A percentile compares a stretch with the other conserved stretches of the same genome.
Evolutionary conservation across 1,140 invertebrate species (phyloP).

Genomic region (Drosophila littoralis): DNA sequence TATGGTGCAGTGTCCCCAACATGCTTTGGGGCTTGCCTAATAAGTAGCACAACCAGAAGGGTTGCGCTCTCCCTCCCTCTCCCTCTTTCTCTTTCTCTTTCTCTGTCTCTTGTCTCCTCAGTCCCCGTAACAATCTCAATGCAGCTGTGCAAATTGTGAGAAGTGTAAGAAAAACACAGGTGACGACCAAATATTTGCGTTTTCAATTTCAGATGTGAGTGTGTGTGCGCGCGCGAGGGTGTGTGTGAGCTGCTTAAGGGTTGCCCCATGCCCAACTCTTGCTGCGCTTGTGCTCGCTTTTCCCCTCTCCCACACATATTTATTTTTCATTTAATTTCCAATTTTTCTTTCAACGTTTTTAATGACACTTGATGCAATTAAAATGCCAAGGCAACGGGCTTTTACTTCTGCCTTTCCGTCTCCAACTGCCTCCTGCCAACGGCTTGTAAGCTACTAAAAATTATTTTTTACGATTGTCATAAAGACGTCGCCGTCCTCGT

Average conservation of each 20-base stretch:
- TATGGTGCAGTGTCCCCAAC: conserved; percentile 40
- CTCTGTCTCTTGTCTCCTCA: background rate
- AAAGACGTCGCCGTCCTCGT: conserved; percentile 64
- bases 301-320: conserved; percentile 33
- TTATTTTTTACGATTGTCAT: conserved; percentile 82
- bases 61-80: conserved; percentile 9
- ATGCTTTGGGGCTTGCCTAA: conserved; percentile 39
- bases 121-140: conserved; percentile 2
- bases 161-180: conserved; percentile 43
- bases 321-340: conserved; percentile 72
- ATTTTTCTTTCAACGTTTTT: conserved; percentile 67
- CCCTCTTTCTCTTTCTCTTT: background rate
- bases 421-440: conserved; percentile 26
- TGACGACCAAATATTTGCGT: conserved; percentile 60
- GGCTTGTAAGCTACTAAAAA: conserved; percentile 77
- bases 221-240: conserved; percentile 26
- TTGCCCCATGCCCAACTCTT: background rate
- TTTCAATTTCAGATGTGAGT: conserved; percentile 49
- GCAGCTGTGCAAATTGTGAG: conserved; percentile 20
- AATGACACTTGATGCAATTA: conserved; percentile 77
- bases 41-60: conserved; percentile 45
- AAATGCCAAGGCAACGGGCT: conserved; percentile 66
- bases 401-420: conserved; percentile 12
- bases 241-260: conserved; percentile 55
- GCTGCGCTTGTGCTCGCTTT: background rate